Evolutionary conservation across 2,888 invertebrate genomes (phyloP), one percentile per base, ranked within the genome.

Genomic region (Eupelmus urozonus): DNA sequence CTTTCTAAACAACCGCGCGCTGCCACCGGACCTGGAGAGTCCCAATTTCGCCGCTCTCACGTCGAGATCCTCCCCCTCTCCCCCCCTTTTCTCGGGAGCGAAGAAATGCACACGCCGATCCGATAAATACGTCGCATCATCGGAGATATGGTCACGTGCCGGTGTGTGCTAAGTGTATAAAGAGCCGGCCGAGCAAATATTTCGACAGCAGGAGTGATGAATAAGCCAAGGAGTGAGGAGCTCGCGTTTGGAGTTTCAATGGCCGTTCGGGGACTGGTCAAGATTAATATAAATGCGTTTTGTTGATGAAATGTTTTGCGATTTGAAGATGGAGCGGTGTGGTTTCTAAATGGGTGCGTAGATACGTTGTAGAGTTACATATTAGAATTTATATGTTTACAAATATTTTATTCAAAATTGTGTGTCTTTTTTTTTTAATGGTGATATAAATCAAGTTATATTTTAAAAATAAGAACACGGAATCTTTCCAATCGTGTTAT

Each of bases 1-100:
- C 86, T 85, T 83, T 86, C 84, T 87, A 87, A 89, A 86, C 80
- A 81, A 80, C 53, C 11, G 67, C n/a, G n/a, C n/a, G n/a, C n/a
- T n/a, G n/a, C n/a, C 18, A 20, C 60, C 29, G 40, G 25, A 60
- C 27, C 55, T 49, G 27, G 13, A 65, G 55, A 60, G 82, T 75
- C 77, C 80, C 72, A 74, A 73, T 66, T 57, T 70, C 60, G 51
- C 62, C 49, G 13, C 4, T 0, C 16, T 18, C 34, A 11, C 34
- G 16, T 9, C 20, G 25, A 5, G 20, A 20, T 42, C 20, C 53
- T 53, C 16, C 69, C 63, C 20, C 40, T 62, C 76, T 57, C 81
- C 69, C 72, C 74, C 67, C 77, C 60, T 42, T 27, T 9, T 57
- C 13, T 67, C 25, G 42, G 63, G 40, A 18, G 29, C 34, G 29